Evolutionary conservation across 2,113 vertebrate species (phyloP), one percentile per base, ranked within the genome.

Genomic region (Odobenus rosmarus): DNA sequence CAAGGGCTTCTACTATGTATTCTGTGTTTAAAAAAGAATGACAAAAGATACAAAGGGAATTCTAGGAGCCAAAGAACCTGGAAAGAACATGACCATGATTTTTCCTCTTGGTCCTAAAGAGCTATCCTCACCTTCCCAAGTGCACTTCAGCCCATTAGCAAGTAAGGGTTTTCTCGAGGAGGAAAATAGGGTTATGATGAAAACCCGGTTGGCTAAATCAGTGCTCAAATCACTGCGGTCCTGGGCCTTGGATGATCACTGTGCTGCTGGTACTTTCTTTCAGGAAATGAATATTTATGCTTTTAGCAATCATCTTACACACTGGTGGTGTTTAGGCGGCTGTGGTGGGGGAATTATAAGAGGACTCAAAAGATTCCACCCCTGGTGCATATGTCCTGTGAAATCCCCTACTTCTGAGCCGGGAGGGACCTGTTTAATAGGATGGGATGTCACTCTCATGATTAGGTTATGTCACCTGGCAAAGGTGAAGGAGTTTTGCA

Each of bases 101-200:
- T 96, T 88, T 81, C 64, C 95, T 92, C 93, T 85, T 87, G 85
- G 87, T 96, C 95, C 51, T 53, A 92, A 57, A 61, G 85, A 83
- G 92, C 79, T 15, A 33, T 93, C 93, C 82, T 61, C 62, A 61
- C 64, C 86, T 72, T 93, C 89, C 95, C 36, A 39, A 10, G 94
- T 62, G 64, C 3, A 57, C 64, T 77, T 11, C 1, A 16, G 77
- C 64, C 93, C 88, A 91, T 98, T 97, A 98, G 98, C 95, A 93
- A 84, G 97, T 95, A 94, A 98, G 88, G 90, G 95, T 97, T 93
- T 97, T 95, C 94, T 94, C 24, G 81, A 69, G 42, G 90, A 97
- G 97, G 88, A 81, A 87, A 93, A 31, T 64, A 74, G 79, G 95
- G 96, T 88, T 84, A 80, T 92, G 94, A 96, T 72, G 89, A 89